Conservation (phyloP, 2,888 invertebrate genomes). For the Dasypogon diadema region DNA sequence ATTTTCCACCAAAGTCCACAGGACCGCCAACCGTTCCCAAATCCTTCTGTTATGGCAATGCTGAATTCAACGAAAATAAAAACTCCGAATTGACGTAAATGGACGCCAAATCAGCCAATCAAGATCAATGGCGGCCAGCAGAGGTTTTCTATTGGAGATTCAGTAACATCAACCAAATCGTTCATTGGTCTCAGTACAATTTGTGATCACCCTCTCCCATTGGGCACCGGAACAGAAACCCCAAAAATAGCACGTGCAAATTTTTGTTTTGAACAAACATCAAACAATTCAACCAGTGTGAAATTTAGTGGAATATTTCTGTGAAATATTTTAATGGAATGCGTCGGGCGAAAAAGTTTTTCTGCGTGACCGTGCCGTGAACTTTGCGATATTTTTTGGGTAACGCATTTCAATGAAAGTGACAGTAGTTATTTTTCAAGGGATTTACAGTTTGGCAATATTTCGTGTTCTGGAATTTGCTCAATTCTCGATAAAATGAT, state of each 20-base stretch:
- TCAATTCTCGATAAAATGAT: conserved; percentile 18
- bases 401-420: background rate
- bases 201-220: conserved; percentile 61
- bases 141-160: conserved; percentile 61
- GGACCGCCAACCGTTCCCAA: conserved; percentile 6
- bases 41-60: conserved; percentile 9
- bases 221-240: conserved; percentile 57
- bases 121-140: conserved; percentile 61
- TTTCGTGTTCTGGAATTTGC: background rate
- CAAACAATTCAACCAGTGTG: background rate
- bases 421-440: background rate
- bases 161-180: conserved; percentile 58
- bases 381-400: background rate
- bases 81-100: conserved; percentile 59
- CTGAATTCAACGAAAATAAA: conserved; percentile 45
- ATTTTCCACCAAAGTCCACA: background rate
- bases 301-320: background rate
- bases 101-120: conserved; percentile 62
- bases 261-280: conserved; percentile 45
- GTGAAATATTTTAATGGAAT: conserved; percentile 26
- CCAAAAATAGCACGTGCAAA: conserved; percentile 59
- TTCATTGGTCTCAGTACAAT: conserved; percentile 59
- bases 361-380: conserved; percentile 16
- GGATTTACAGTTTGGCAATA: background rate
- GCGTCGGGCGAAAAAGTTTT: conserved; percentile 8